Base-by-base conservation (phyloP, 2,113 vertebrate genomes). In the Chelonoidis abingdonii region DNA sequence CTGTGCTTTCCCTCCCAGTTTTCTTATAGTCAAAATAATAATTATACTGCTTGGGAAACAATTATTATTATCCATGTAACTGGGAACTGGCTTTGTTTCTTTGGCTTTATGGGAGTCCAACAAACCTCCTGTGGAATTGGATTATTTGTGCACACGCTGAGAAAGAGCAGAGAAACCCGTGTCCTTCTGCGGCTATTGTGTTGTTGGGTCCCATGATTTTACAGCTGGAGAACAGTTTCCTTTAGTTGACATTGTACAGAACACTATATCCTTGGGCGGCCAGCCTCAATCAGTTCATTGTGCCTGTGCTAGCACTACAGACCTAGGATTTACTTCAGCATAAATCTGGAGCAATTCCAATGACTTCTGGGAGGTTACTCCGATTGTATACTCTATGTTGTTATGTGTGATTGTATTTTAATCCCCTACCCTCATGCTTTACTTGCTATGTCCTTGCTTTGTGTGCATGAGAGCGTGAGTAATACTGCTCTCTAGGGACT, bases 81-180 rank as follows among this genome's bases (percentile, higher is more conserved):
- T 97, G 96, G 97, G 97, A 96, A 97, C 79, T 44, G 86, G 75
- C 88, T 89, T 86, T 91, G 82, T 94, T 95, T 49, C 44, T 96
- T 95, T 84, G 88, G 80, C 88, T 93, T 94, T 91, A 94, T 88
- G 86, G 89, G 93, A 97, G 97, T 94, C 91, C 59, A 88, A 91
- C 85, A 1, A 2, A 49, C 38, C 76, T 95, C 19, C 80, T 5
- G 8, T 95, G 88, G 94, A 95, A 94, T 29, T 89, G 80, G 82
- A 95, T 97, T 97, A 97, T 97, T 97, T 97, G 95, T 92, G 88
- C 95, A 95, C 91, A 41, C 41, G 57, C 88, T 97, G 97, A 97
- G 97, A 97, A 97, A 97, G 89, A 91, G 24, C 84, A 1, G 16
- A 91, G 92, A 86, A 95, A 86, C 75, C 84, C 31, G 10, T 9